phyloP scores from a whole-genome alignment of 1,140 invertebrate genomes.

The Hyles vespertilio region DNA sequence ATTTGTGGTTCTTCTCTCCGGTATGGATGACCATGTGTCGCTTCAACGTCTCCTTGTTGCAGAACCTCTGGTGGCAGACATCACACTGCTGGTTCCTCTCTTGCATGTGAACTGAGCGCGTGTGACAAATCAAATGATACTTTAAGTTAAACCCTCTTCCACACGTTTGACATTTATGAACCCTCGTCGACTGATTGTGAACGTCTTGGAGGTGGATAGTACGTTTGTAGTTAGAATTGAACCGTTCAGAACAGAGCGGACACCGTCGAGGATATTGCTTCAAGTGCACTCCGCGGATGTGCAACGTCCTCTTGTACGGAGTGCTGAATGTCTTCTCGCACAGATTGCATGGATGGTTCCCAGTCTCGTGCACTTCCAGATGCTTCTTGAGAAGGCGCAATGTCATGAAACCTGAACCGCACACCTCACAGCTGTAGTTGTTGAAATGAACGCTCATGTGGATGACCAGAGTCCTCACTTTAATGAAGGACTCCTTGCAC shows the following conservation, averaged over 20 bases:
- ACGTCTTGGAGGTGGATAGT: slow-evolving; percentile 66
- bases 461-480: slow-evolving; percentile 59
- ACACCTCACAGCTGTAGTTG: slow-evolving; percentile 70
- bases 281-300: slow-evolving; percentile 58
- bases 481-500: slow-evolving; percentile 76
- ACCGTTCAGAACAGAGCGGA: slow-evolving; percentile 63
- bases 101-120: slow-evolving; percentile 58
- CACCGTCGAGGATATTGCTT: slow-evolving; percentile 59
- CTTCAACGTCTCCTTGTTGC: slow-evolving; percentile 65
- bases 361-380: slow-evolving; percentile 71
- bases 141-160: slow-evolving; percentile 59
- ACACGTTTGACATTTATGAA: slow-evolving; percentile 68
- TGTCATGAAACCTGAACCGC: slow-evolving; percentile 75
- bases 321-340: slow-evolving; percentile 65
- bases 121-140: slow-evolving; percentile 65
- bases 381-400: slow-evolving; percentile 74
- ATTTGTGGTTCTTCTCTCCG: slow-evolving; percentile 84
- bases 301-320: slow-evolving; percentile 50
- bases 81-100: slow-evolving; percentile 66
- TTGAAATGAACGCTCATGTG: slow-evolving; percentile 70
- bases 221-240: slow-evolving; percentile 60
- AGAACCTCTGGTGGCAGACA: slow-evolving; percentile 68
- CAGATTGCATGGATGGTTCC: slow-evolving; percentile 57
- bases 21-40: slow-evolving; percentile 79
- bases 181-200: slow-evolving; percentile 60